A percentile compares a stretch with the other conserved stretches of the same genome.
Conservation (phyloP, 2,797 vertebrate genomes). For the Trachops cirrhosus region DNA sequence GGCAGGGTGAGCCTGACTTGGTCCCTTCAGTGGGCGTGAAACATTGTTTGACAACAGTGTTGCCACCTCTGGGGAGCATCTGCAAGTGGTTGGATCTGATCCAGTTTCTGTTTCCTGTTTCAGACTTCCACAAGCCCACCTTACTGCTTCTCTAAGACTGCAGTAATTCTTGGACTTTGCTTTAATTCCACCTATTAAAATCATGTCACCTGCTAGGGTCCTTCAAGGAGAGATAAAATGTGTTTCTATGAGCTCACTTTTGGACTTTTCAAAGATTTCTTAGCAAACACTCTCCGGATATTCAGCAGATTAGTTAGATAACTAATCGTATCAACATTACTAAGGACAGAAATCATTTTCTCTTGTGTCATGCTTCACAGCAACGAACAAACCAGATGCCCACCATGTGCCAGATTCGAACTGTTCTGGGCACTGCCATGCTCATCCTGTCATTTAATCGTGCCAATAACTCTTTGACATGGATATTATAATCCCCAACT, state of each 20-base stretch:
- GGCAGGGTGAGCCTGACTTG: neutral
- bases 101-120: neutral
- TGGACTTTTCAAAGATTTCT: neutral
- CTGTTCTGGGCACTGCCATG: neutral
- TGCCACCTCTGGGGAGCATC: neutral
- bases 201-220: neutral
- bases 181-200: conserved; percentile 32
- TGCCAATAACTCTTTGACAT: conserved; percentile 32
- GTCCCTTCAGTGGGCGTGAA: neutral
- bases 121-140: neutral
- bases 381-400: neutral
- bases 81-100: neutral
- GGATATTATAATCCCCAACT: conserved; percentile 17
- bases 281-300: neutral
- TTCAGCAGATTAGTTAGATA: neutral
- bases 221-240: neutral
- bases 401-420: neutral
- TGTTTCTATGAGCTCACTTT: neutral
- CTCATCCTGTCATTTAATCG: neutral
- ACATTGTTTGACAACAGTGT: neutral
- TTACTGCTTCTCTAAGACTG: conserved; percentile 27
- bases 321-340: neutral
- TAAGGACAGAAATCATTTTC: neutral
- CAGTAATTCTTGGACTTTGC: neutral
- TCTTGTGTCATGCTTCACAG: neutral